Evolutionary conservation across 2,888 invertebrate species (phyloP), one percentile per base, ranked within the genome.

Genomic region (Drosophila macrospina): DNA sequence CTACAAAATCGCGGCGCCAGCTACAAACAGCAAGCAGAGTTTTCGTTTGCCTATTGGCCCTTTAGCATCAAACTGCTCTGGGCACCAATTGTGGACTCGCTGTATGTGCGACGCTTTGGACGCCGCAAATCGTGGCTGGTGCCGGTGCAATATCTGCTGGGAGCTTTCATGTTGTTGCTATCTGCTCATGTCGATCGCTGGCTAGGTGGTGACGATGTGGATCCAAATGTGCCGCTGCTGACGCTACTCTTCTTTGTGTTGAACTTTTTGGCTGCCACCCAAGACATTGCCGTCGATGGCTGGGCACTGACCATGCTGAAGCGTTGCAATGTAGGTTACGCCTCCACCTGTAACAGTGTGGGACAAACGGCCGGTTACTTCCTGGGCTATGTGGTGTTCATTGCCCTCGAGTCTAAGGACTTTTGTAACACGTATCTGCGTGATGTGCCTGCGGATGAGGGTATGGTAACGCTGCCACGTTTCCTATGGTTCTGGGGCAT

Each of bases 251-350:
- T 99, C 93, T 97, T 99, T 91, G 93, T 95, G 59, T 93, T 99
- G 3, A 99, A 99, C 90, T 98, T 99, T 89, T 93, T 99, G 84
- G 99, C 99, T 5, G 99, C 99, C 2, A 99, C 99, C 1, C 99
- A 99, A 93, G 99, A 99, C 92, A 99, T 99, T 89, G 99, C 98
- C 13, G 99, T 99, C 0, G 99, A 99, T 93, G 99, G 99, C 20
- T 99, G 99, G 99, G 99, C 99, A 0, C 93, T 99, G 10, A 99
- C 99, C 0, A 99, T 99, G 98, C 93, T 99, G 1, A 97, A 98
- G 89, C 96, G 97, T 95, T 97, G 95, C 84, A 99, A 99, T 93
- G 98, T 99, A 4, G 98, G 98, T 2, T 98, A 99, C 93, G 99
- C 99, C 0, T 99, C 99, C 1, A 99, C 99, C 0, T 99, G 99